phyloP scores from a whole-genome alignment of 2,888 invertebrate genomes.

The Lycocerus yunnanus region DNA sequence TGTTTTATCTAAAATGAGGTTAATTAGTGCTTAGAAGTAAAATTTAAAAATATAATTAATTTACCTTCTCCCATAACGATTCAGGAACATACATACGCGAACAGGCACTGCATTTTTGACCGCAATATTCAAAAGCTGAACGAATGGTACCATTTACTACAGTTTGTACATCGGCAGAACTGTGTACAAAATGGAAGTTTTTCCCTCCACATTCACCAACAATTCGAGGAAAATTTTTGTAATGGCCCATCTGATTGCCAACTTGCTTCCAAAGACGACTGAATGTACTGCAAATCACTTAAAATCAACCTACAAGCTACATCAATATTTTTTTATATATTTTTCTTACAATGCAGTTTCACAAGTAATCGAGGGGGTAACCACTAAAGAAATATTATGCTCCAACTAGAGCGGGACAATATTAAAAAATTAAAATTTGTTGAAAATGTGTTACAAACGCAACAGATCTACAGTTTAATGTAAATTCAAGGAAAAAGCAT shows the following conservation, averaged over 20 bases:
- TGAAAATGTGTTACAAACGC: no score
- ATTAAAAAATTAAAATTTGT: no score
- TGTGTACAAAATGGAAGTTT: constrained; percentile 97
- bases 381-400: background rate
- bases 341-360: background rate
- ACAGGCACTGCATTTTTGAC: constrained; percentile 98
- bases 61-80: constrained; percentile 78
- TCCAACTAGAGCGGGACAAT: no score
- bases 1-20: constrained; percentile 64
- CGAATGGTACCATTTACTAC: constrained; percentile 86
- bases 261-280: constrained; percentile 92
- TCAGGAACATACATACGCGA: constrained; percentile 95
- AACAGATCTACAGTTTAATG: no score
- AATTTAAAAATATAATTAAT: background rate
- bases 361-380: background rate
- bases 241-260: constrained; percentile 82
- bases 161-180: constrained; percentile 80
- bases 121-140: constrained; percentile 94
- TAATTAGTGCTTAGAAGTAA: background rate
- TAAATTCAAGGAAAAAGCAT: no score
- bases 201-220: constrained; percentile 99
- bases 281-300: constrained; percentile 71
- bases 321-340: background rate
- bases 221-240: constrained; percentile 89
- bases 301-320: constrained; percentile 17